Base-by-base conservation (phyloP, 2,888 invertebrate genomes). In the Campopleginae sp. region DNA sequence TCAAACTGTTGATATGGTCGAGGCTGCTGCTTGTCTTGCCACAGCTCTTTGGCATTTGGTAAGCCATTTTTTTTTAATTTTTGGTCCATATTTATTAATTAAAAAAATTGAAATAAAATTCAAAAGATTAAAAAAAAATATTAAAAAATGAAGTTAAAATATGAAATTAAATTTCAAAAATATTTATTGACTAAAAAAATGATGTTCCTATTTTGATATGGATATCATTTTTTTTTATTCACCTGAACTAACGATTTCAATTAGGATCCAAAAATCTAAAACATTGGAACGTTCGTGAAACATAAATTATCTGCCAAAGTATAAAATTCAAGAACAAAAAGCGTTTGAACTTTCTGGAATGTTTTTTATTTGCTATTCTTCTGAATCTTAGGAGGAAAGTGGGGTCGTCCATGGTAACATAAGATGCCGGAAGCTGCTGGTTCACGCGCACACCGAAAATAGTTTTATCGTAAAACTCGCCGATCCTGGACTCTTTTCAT, bases 31-130 rank as follows among this genome's bases (percentile, higher is more conserved):
- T 42, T 96, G 96, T 77, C 93, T 98, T 76, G 98, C 98, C 1
- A 96, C 97, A 44, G 98, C 98, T 12, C 94, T 98, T 38, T 98
- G 97, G 96, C 97, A 98, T 94, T 94, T 98, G 94, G 97, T 97
- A 94, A 94, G 92, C 93, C 61, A 68, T 58, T 8, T 58, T 27
- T n/a, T n/a, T n/a, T n/a, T n/a, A n/a, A n/a, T n/a, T n/a, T n/a
- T n/a, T n/a, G n/a, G n/a, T n/a, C n/a, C n/a, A n/a, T n/a, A n/a
- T n/a, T n/a, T n/a, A n/a, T n/a, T n/a, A n/a, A n/a, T n/a, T n/a
- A n/a, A n/a, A n/a, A n/a, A n/a, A n/a, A n/a, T n/a, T n/a, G n/a
- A n/a, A n/a, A n/a, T n/a, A n/a, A n/a, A n/a, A n/a, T n/a, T n/a
- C n/a, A n/a, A n/a, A n/a, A n/a, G n/a, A n/a, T n/a, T n/a, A n/a